A percentile compares a stretch with the other conserved stretches of the same genome.
Conservation (phyloP, 1,140 invertebrate species). For the Neoseiulus cucumeris region DNA sequence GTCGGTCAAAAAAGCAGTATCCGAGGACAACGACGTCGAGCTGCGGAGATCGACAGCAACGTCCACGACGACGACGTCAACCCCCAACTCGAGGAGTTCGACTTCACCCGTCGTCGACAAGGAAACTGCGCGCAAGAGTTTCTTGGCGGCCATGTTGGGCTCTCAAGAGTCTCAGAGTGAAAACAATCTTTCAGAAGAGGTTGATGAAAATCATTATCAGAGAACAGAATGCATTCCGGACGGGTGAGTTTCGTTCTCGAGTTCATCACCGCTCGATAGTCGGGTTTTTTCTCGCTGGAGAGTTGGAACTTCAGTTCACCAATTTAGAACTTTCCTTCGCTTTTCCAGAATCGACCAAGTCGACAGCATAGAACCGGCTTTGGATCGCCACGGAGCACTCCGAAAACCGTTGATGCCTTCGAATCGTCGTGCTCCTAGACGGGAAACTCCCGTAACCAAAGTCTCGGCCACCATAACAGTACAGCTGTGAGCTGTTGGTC, state of each 20-base stretch:
- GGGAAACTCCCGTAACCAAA: background rate
- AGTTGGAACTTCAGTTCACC: no score
- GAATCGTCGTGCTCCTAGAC: background rate
- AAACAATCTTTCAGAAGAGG: background rate
- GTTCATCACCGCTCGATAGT: no score
- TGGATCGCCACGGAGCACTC: background rate
- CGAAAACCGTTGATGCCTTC: conserved; percentile 4
- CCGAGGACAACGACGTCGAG: no score
- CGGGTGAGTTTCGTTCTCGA: no score
- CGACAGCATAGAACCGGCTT: background rate
- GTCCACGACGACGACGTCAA: no score
- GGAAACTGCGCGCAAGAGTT: conserved; percentile 4
- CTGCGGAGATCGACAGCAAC: no score
- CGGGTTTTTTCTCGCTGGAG: no score
- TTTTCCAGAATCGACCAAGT: background rate
- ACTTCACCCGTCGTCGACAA: background rate
- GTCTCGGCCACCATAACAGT: background rate
- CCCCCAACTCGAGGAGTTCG: no score
- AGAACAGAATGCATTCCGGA: no score
- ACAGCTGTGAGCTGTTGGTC: background rate
- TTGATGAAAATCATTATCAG: no score
- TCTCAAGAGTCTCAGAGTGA: background rate
- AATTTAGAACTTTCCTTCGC: background rate
- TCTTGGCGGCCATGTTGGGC: background rate
- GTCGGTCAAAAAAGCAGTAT: no score